Base-by-base conservation (phyloP, 2,888 invertebrate genomes). In the Unio pictorum region DNA sequence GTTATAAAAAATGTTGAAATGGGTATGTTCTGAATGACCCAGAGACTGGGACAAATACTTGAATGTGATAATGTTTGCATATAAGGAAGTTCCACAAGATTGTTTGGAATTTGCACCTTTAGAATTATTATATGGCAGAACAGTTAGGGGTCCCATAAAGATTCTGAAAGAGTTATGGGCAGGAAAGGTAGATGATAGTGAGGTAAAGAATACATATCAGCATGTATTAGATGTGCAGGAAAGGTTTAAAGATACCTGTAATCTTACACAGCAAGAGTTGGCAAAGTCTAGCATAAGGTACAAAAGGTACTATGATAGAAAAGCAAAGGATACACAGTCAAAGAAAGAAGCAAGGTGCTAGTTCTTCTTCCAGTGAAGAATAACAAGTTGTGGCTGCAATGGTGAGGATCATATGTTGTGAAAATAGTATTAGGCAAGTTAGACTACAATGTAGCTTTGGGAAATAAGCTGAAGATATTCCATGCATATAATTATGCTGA, bases 331-430 rank as follows among this genome's bases (percentile, higher is more conserved):
- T 6, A 59, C 69, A 60, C 55, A 58, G 5, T 79, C 23, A 67
- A 68, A n/a, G 55, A 56, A 6, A 76, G 75, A 26, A 78, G 78
- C 17, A 68, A 71, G 30, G 80, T 74, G 0, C 62, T 81, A 5
- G 69, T 84, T 1, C 64, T 83, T 18, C 55, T 81, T 3, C 76
- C 81, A 18, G 79, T 78, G 1, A 69, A 79, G 45, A 23, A 66
- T 6, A 81, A 81, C 70, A 82, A 81, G 62, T 63, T 77, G n/a
- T 56, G 74, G 11, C 56, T 77, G 56, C 76, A 75, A 28, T 78
- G 73, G 76, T 64, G 68, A 61, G 75, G 77, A 20, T 76, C 77
- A 45, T 74, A 62, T 60, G 56, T 28, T n/a, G 69, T 76, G 17
- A 61, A 68, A 56, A 69, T 63, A 26, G 64, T 55, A 17, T 55